Base-by-base conservation (phyloP, 2,888 invertebrate species). In the Epicampocera succincta region DNA sequence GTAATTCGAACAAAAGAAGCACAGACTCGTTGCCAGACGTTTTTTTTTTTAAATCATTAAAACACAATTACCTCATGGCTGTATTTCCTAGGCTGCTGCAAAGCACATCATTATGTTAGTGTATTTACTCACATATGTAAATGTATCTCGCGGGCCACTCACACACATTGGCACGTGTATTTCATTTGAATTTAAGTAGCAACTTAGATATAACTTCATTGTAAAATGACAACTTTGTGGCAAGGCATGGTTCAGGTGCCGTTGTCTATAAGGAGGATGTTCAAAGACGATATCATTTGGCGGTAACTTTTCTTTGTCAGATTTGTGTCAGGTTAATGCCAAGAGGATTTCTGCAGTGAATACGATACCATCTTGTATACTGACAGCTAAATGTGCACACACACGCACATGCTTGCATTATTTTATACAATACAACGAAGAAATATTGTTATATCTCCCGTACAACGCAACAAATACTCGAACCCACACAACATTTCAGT, bases 221-320 rank as follows among this genome's bases (percentile, higher is more conserved):
- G 17, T 15, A 12, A 17, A 21, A 56, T 33, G n/a, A 21, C 21
- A 50, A 65, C 65, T 38, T 38, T 65, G 38, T 19, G 66, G 15
- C 52, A 52, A 25, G 8, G 25, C 40, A 11, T 52, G 15, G 21
- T 38, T 29, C 17, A 21, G 12, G 8, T 40, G 50, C 9, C 38
- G 11, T 25, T 40, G 52, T 42, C 46, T 65, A 48, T 77, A 48
- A 54, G 61, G 12, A 60, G 60, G 76, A 61, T 42, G 38, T 54
- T 21, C 42, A 29, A 60, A 66, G 74, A 60, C 61, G 66, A 61
- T 68, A 77, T 61, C 54, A 61, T 46, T 68, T 72, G 68, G 50
- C 65, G 66, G 75, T 66, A 83, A 77, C 65, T 80, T 84, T 52
- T 52, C 81, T 85, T 85, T 84, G 86, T 85, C 84, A 84, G 78